These are phyloP conservation scores for Seriola dumerili DNA, from an alignment of 2,113 vertebrate genomes.

Conservation along the genomic window DNA sequence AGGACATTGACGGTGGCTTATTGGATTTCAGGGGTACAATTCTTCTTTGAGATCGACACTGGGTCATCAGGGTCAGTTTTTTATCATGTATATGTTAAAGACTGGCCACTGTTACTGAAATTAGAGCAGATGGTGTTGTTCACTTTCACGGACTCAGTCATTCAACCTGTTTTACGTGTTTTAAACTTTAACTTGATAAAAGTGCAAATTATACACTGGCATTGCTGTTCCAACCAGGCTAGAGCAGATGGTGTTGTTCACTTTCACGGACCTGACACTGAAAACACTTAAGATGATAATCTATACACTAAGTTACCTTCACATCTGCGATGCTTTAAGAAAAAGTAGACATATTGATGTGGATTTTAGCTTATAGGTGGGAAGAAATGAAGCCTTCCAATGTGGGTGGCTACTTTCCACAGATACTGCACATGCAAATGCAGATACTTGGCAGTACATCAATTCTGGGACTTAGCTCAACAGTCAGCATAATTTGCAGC, in stretches of 20 bases:
- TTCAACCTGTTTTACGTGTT: constrained; percentile 4
- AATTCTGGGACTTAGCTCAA: constrained; percentile 45
- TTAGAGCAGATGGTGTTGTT: background rate
- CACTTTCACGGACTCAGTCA: background rate
- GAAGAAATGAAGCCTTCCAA: constrained; percentile 55
- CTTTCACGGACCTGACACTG: no score
- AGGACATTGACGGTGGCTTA: constrained; percentile 29
- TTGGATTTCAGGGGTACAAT: constrained; percentile 49
- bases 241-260: no score
- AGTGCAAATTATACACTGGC: background rate
- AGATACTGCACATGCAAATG: constrained; percentile 64
- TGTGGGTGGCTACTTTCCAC: constrained; percentile 72
- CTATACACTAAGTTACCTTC: background rate
- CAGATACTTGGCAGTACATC: constrained; percentile 45
- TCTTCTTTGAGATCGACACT: constrained; percentile 6
- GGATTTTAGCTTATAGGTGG: constrained; percentile 62
- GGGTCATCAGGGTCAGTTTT: constrained; percentile 19
- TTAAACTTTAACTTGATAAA: background rate
- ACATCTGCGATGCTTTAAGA: constrained; percentile 21
- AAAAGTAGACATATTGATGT: constrained; percentile 54
- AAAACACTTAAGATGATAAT: background rate
- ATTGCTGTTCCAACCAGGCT: background rate
- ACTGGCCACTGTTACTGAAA: background rate
- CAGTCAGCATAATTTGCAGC: constrained; percentile 43
- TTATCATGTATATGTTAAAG: background rate